These are phyloP conservation scores for Bugula neritina DNA, from an alignment of 2,888 invertebrate genomes.

Conservation along the genomic window DNA sequence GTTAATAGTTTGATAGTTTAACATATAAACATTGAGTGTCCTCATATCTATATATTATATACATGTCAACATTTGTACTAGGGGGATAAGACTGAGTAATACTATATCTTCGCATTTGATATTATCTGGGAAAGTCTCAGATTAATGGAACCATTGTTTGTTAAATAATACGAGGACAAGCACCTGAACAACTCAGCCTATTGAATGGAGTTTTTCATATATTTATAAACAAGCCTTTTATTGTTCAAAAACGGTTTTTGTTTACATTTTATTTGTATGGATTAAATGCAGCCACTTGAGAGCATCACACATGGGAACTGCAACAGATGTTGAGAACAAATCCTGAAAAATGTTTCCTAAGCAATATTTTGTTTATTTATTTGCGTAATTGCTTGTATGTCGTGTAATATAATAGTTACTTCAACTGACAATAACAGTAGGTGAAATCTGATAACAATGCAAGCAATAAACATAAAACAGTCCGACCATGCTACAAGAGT, in stretches of 20 bases:
- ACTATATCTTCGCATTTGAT: too few species aligned
- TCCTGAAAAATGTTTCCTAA: background rate
- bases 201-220: background rate
- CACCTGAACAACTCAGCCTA: too few species aligned
- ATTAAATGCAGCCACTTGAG: too few species aligned
- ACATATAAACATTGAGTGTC: too few species aligned
- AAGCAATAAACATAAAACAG: conserved; percentile 7
- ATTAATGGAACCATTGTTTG: background rate
- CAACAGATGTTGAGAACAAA: background rate
- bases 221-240: background rate
- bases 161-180: background rate
- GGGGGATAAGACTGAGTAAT: too few species aligned
- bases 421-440: too few species aligned
- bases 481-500: background rate
- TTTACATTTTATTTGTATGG: background rate
- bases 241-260: background rate
- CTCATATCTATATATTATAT: too few species aligned
- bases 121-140: background rate
- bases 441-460: too few species aligned
- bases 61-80: too few species aligned
- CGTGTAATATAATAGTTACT: background rate
- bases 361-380: background rate
- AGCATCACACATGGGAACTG: background rate
- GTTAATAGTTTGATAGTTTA: too few species aligned
- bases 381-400: background rate